Conservation (phyloP, 2,113 vertebrate genomes). For the Podarcis muralis region DNA sequence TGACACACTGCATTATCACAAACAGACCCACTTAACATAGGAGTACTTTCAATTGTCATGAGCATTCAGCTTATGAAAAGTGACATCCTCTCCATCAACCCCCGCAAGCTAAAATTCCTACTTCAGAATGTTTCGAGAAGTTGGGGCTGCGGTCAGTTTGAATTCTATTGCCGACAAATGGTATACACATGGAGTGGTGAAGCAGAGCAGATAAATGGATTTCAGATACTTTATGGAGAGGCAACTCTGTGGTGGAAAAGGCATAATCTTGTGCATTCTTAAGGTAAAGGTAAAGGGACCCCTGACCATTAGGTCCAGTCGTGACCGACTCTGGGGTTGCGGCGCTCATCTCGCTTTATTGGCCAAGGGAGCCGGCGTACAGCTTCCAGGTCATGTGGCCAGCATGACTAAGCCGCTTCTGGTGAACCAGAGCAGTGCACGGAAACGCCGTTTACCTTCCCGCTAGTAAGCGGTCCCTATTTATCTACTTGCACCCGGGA, state of each 20-base stretch:
- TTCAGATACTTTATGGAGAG: slow-evolving; percentile 23
- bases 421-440: too few species aligned
- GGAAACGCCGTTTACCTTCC: too few species aligned
- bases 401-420: too few species aligned
- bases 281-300: too few species aligned
- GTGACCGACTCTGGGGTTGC: too few species aligned
- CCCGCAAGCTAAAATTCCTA: slow-evolving; percentile 65
- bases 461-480: too few species aligned
- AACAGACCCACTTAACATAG: slow-evolving; percentile 55
- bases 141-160: slow-evolving; percentile 43
- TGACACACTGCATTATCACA: slow-evolving; percentile 60
- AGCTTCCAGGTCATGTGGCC: too few species aligned
- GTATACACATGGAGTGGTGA: slow-evolving; percentile 7
- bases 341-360: too few species aligned
- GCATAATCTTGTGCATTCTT: not conserved
- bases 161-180: slow-evolving; percentile 45
- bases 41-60: slow-evolving; percentile 67
- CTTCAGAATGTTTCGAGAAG: slow-evolving; percentile 66
- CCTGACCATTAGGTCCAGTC: too few species aligned
- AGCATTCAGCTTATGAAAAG: slow-evolving; percentile 69
- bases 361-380: too few species aligned
- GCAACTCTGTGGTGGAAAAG: not conserved
- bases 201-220: slow-evolving; percentile 19
- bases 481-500: too few species aligned
- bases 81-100: slow-evolving; percentile 65